These are phyloP conservation scores for Shinisaurus crocodilurus DNA, from an alignment of 2,113 vertebrate genomes.

Conservation along the genomic window DNA sequence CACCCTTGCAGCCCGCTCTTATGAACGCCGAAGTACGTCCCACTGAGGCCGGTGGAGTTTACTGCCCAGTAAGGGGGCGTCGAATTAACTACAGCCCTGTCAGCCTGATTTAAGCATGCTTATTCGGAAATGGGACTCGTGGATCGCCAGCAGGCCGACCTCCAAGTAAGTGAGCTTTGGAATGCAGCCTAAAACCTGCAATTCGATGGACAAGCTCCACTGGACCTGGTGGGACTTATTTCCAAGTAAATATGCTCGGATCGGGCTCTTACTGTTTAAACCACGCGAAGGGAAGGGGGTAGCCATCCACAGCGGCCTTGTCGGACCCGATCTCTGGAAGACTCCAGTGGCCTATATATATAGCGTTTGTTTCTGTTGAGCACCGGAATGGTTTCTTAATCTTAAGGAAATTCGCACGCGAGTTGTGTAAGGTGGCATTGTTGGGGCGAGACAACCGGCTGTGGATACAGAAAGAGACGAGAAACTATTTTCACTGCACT, in stretches of 20 bases:
- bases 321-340: neutral
- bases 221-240: neutral
- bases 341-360: neutral
- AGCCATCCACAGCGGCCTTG: neutral
- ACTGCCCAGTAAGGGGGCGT: neutral
- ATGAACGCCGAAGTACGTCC: neutral
- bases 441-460: conserved; percentile 45
- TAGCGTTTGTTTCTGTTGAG: neutral
- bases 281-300: neutral
- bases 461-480: conserved; percentile 60
- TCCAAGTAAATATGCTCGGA: neutral
- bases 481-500: neutral
- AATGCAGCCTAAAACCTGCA: neutral
- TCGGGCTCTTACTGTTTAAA: too few species aligned
- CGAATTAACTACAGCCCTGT: too few species aligned
- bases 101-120: neutral
- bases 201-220: neutral
- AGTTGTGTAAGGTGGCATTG: neutral
- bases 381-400: neutral
- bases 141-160: neutral
- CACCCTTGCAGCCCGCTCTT: neutral
- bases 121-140: neutral
- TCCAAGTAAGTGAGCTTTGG: neutral
- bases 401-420: neutral
- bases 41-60: neutral